These are phyloP conservation scores for Linurgus olivaceus DNA, from an alignment of 2,797 vertebrate species.

Conservation along the genomic window DNA sequence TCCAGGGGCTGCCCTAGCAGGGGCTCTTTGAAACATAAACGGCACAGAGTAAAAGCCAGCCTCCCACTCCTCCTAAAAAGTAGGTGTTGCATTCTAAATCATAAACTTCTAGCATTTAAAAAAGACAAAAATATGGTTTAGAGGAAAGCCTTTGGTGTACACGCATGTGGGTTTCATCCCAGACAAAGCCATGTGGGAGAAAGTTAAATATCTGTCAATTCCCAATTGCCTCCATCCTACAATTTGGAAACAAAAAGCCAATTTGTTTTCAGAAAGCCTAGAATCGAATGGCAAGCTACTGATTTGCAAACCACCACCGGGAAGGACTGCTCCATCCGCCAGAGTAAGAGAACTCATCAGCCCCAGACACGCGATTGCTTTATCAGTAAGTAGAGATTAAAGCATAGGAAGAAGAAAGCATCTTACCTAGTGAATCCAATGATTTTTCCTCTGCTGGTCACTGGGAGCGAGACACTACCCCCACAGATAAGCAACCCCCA, in stretches of 20 bases:
- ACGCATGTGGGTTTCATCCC: not conserved
- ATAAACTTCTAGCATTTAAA: constrained; percentile 33
- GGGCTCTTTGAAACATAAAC: not conserved
- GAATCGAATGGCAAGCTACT: constrained; percentile 13
- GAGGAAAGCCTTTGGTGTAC: not conserved
- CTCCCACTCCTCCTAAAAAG: not conserved
- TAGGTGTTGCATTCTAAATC: not conserved
- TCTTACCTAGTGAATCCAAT: constrained; percentile 64
- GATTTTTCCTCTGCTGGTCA: constrained; percentile 51
- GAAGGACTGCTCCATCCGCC: not conserved
- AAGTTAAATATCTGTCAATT: constrained; percentile 4
- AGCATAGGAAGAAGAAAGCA: constrained; percentile 33
- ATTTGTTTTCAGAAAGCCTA: constrained; percentile 1
- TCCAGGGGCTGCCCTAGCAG: not conserved
- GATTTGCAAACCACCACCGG: not conserved
- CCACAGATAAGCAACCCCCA: not conserved
- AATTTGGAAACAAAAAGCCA: constrained; percentile 35
- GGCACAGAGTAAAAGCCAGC: not conserved
- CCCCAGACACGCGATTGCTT: constrained; percentile 15
- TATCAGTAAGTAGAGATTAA: constrained; percentile 51
- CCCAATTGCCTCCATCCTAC: not conserved
- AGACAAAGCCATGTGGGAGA: constrained; percentile 26
- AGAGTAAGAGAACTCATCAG: constrained; percentile 19
- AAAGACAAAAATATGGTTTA: not conserved
- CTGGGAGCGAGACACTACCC: not conserved